These are phyloP conservation scores for Naja naja DNA, from an alignment of 2,113 vertebrate genomes.

Conservation along the genomic window DNA sequence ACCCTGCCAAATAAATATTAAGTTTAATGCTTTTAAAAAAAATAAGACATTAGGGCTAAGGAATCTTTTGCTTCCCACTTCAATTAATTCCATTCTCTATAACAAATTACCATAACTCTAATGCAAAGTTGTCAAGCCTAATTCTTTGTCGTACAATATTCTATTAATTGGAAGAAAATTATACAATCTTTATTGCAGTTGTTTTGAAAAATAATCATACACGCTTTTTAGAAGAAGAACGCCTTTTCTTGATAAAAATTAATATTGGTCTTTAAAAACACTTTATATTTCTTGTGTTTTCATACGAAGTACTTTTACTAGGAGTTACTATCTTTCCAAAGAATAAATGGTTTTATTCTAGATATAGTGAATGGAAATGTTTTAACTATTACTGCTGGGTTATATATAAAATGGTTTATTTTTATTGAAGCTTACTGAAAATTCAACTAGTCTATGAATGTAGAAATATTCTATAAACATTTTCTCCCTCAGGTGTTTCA, in stretches of 20 bases:
- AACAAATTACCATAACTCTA: no score
- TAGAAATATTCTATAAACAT: background rate
- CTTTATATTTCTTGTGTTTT: background rate
- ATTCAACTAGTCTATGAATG: background rate
- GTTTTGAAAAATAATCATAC: background rate
- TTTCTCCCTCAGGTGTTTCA: background rate
- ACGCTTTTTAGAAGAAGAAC: background rate
- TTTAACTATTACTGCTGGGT: background rate
- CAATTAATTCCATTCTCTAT: background rate
- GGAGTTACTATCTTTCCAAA: background rate
- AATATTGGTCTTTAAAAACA: background rate
- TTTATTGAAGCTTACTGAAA: background rate
- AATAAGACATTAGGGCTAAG: background rate
- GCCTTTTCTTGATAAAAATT: background rate
- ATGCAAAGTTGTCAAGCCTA: background rate
- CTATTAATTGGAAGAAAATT: background rate
- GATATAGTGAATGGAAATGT: background rate
- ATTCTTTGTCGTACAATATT: background rate
- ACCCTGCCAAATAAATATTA: background rate
- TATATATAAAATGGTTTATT: background rate
- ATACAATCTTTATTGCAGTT: background rate
- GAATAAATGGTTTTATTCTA: background rate
- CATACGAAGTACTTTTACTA: fast-evolving
- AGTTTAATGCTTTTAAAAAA: constrained; percentile 1
- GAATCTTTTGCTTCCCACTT: background rate